These are phyloP conservation scores for Drosophila funebris DNA, from an alignment of 1,140 invertebrate genomes.

Conservation along the genomic window DNA sequence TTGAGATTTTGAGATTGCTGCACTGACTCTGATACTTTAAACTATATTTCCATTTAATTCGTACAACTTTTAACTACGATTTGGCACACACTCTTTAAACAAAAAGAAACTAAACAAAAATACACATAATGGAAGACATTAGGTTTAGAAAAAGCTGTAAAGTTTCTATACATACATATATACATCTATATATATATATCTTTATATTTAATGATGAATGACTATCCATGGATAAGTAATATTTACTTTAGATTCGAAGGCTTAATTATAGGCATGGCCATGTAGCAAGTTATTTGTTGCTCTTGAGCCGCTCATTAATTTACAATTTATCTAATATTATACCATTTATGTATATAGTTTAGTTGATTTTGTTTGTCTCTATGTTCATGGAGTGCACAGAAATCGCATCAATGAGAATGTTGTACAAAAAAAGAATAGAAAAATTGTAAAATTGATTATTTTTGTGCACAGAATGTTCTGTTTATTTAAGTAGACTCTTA, in stretches of 20 bases:
- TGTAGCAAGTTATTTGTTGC: constrained; percentile 36
- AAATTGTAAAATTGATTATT: not conserved
- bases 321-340: constrained; percentile 39
- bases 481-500: constrained; percentile 60
- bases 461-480: constrained; percentile 46
- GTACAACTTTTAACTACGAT: not conserved
- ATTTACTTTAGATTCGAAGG: constrained; percentile 65
- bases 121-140: constrained; percentile 69
- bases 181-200: constrained; percentile 14
- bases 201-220: constrained; percentile 44
- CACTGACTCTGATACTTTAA: constrained; percentile 14
- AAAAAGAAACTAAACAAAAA: no score
- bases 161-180: constrained; percentile 36
- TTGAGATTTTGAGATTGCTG: constrained; percentile 52
- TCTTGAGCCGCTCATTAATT: constrained; percentile 14
- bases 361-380: constrained; percentile 59
- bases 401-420: constrained; percentile 1
- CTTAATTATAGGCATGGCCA: constrained; percentile 20
- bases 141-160: constrained; percentile 62
- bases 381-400: constrained; percentile 49
- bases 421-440: constrained; percentile 18
- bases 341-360: constrained; percentile 54
- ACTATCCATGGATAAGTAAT: constrained; percentile 71
- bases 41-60: constrained; percentile 19
- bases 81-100: not conserved